phyloP scores from a whole-genome alignment of 1,140 invertebrate species.

The Epicauta chinensis region DNA sequence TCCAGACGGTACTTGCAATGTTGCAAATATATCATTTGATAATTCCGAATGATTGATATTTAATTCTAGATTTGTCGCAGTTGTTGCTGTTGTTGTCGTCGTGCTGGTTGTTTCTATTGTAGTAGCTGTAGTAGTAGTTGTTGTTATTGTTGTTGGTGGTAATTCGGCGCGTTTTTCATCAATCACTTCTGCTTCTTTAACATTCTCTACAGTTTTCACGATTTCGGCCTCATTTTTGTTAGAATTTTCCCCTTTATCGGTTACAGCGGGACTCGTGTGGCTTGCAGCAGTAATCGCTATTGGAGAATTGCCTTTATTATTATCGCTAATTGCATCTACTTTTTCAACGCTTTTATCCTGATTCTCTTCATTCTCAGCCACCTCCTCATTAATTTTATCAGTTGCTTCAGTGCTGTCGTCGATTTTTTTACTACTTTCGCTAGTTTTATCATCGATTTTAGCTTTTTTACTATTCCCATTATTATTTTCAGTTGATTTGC shows the following conservation, averaged over 20 bases:
- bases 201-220: neutral
- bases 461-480: neutral
- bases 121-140: neutral
- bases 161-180: neutral
- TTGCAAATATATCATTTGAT: slow-evolving; percentile 67
- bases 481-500: neutral
- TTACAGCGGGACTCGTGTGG: too few species aligned
- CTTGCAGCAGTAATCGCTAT: too few species aligned
- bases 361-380: neutral
- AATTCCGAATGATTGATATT: slow-evolving; percentile 54
- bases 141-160: neutral
- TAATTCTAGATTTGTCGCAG: slow-evolving; percentile 26
- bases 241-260: neutral
- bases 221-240: slow-evolving; percentile 1
- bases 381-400: neutral
- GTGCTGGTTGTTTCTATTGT: neutral
- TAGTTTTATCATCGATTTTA: neutral
- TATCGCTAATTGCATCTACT: too few species aligned
- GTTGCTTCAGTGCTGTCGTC: neutral
- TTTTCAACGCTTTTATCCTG: neutral
- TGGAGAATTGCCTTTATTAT: too few species aligned
- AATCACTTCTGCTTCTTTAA: neutral
- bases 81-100: slow-evolving; percentile 10
- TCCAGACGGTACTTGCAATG: slow-evolving; percentile 54
- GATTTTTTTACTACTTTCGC: slow-evolving; percentile 5